Evolutionary conservation across 1,140 invertebrate genomes (phyloP).

Genomic region (Hyles vespertilio): DNA sequence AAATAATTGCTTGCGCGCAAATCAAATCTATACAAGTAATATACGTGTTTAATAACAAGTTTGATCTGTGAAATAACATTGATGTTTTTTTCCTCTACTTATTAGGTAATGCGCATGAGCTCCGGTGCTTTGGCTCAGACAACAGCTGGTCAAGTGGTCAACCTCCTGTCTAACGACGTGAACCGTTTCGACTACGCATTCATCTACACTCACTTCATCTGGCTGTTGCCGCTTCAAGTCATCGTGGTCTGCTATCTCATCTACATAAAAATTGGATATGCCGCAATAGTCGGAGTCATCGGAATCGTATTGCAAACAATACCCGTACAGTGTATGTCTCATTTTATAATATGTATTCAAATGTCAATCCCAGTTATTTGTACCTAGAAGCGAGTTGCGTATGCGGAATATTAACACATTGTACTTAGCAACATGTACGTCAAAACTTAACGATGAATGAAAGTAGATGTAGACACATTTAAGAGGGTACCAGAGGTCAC

Average conservation of each 20-base stretch:
- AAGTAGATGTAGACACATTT: too few relatives aligned
- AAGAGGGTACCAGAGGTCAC: too few relatives aligned
- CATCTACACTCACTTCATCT: slow-evolving; percentile 80
- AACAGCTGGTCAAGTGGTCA: slow-evolving; percentile 89
- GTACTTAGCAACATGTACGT: too few relatives aligned
- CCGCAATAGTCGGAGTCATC: slow-evolving; percentile 83
- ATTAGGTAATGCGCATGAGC: slow-evolving; percentile 78
- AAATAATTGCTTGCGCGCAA: too few relatives aligned
- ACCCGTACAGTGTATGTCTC: slow-evolving; percentile 80
- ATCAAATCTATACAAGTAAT: too few relatives aligned
- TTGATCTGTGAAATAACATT: not conserved
- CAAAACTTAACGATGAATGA: too few relatives aligned
- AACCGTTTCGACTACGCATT: slow-evolving; percentile 81
- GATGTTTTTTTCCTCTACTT: not conserved
- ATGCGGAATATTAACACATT: slow-evolving; percentile 3
- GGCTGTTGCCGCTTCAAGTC: slow-evolving; percentile 84
- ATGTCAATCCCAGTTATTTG: not conserved
- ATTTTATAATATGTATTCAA: slow-evolving; percentile 4
- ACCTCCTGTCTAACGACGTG: slow-evolving; percentile 90
- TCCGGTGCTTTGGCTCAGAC: slow-evolving; percentile 83
- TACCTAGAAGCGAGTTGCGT: not conserved
- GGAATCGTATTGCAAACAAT: slow-evolving; percentile 79
- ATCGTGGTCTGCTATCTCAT: slow-evolving; percentile 82
- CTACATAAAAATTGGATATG: slow-evolving; percentile 82
- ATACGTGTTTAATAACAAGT: too few relatives aligned